Base-by-base conservation (phyloP, 2,888 invertebrate genomes). In the Ichneumon xanthorius region DNA sequence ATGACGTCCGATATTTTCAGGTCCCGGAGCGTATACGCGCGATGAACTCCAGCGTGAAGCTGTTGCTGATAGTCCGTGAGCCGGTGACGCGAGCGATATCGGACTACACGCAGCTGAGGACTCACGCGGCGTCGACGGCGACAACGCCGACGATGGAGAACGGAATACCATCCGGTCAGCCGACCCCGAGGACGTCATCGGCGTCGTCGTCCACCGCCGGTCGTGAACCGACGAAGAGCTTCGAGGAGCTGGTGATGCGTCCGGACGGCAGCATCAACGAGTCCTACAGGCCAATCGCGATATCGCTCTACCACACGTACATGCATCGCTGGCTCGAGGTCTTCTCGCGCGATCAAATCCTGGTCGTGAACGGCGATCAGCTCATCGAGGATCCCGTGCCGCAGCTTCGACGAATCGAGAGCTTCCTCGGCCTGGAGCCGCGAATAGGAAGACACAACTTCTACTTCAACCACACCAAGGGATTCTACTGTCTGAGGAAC, bases 401-500 rank as follows among this genome's bases (percentile, higher is more conserved):
- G 0, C 98, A 98, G 94, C 94, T 99, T 72, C 96, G 97, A 89
- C 96, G 97, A 89, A 98, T 98, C 89, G 99, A 99, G 94, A 95
- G 96, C 84, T 99, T 99, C 93, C 96, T 99, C 58, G 97, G 97
- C 87, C 94, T 98, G 86, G 95, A 95, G 82, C 95, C 95, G 87
- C 95, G 95, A 72, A 96, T 98, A 88, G 96, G 96, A 78, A 96
- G 96, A 90, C 97, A 97, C 93, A 98, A 98, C 94, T 98, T 99
- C 94, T 98, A 99, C 95, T 99, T 98, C 95, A 99, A 99, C 95
- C 97, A 97, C 94, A 98, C 98, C 19, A 98, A 99, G 94, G 98
- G 99, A 84, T 98, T 99, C 95, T 99, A 97, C 94, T 99, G 99
- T 94, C 95, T 98, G 92, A 95, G 98, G 91, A 96, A 98, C 94